phyloP scores from a whole-genome alignment of 2,888 invertebrate species.

The Nymphalis urticae region DNA sequence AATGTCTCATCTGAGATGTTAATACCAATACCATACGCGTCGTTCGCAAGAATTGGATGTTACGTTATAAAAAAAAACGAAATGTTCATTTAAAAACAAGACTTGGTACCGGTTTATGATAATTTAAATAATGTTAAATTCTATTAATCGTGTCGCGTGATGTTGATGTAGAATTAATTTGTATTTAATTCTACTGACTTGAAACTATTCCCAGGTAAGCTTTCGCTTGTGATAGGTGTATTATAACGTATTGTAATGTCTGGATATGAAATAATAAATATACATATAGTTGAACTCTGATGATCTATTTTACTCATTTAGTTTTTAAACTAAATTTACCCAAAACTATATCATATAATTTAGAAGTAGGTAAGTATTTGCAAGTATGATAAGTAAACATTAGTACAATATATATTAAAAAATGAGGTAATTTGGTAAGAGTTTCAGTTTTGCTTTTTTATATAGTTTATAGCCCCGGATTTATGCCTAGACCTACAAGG shows the following conservation, averaged over 20 bases:
- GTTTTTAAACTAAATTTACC: background rate
- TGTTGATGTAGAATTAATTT: conserved; percentile 6
- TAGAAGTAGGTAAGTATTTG: too few species aligned
- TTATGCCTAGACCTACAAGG: too few species aligned
- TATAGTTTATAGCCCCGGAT: too few species aligned
- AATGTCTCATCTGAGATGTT: background rate
- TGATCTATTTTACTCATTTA: conserved; percentile 20
- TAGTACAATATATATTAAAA: too few species aligned
- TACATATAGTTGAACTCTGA: conserved; percentile 19
- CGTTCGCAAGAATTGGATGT: conserved; percentile 1
- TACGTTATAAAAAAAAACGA: background rate
- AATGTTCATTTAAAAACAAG: conserved; percentile 8
- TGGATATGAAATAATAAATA: conserved; percentile 24
- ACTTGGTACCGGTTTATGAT: conserved; percentile 13
- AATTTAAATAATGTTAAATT: conserved; percentile 14
- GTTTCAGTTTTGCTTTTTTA: too few species aligned
- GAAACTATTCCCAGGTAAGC: conserved; percentile 12
- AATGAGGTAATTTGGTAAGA: too few species aligned
- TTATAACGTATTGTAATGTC: conserved; percentile 16
- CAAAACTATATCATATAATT: too few species aligned
- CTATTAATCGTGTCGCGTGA: conserved; percentile 6
- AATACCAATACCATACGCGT: background rate
- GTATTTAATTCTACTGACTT: background rate
- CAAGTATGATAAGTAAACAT: too few species aligned
- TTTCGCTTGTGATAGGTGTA: conserved; percentile 22